Evolutionary conservation across 2,888 invertebrate species (phyloP), one percentile per base, ranked within the genome.

Genomic region (Plusia festucae): DNA sequence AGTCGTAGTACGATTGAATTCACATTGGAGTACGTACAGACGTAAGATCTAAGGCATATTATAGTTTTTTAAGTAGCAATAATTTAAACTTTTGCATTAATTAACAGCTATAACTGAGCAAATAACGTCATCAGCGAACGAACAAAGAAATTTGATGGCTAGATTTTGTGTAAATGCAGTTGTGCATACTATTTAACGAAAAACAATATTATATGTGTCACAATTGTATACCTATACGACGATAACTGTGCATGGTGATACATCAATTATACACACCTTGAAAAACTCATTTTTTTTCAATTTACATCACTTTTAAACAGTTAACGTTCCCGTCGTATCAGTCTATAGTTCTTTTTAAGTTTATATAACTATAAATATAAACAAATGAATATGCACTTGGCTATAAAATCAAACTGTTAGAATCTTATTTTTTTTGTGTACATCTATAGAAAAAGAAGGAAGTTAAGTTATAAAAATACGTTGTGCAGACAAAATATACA

Each of bases 131-230:
- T 65, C 52, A 54, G 34, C 24, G 11, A 53, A 27, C 34, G 11
- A n/a, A 54, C 51, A 52, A 52, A 46, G 32, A 68, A 72, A 55
- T 72, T 63, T 55, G 34, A 46, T 18, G 51, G 9, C n/a, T 56
- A 32, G 54, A 49, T 61, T 16, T 60, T 52, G 64, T 52, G 9
- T 60, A 32, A 16, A 32, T 57, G 52, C 76, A 76, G 40, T 75
- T 76, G 68, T 76, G 54, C 54, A 68, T 32, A 72, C 54, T 30
- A 24, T 27, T 51, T 49, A 20, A 11, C 32, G 52, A 15, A 58
- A 59, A 34, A 32, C 49, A 40, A 59, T 72, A 56, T 65, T 68
- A 40, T 40, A n/a, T 46, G 22, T 53, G 34, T 52, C 56, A 13
- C 32, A 46, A 34, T 46, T 34, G 24, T 59, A 13, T 59, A 49